Percentiles rank a stretch among this genome's conserved stretches.
Evolutionary conservation across 2,113 vertebrate genomes (phyloP).

Genomic region (Melozone crissalis): DNA sequence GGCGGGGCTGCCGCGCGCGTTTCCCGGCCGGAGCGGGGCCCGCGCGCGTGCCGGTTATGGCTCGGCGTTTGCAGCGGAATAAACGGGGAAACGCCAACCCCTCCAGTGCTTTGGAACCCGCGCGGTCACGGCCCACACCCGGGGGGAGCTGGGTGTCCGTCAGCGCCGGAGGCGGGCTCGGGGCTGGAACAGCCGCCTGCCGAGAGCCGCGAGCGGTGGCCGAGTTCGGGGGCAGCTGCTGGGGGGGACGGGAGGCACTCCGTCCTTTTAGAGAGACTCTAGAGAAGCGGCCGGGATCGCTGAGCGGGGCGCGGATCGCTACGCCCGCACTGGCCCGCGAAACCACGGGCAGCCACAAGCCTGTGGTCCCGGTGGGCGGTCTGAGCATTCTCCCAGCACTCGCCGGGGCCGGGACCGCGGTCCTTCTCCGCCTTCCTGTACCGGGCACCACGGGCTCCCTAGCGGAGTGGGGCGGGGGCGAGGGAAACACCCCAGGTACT

Average conservation of each 20-base stretch:
- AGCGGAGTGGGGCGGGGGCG: no score
- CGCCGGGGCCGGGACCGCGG: no score
- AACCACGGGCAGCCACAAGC: neutral
- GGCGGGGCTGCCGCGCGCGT: neutral
- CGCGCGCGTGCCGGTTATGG: accelerated
- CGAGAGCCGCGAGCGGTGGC: neutral
- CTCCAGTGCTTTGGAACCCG: neutral
- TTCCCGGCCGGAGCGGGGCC: neutral
- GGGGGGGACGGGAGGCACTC: no score
- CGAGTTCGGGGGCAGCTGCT: neutral
- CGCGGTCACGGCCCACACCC: no score
- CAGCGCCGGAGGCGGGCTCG: neutral
- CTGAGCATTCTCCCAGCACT: neutral
- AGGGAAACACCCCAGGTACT: neutral
- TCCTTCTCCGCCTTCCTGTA: neutral
- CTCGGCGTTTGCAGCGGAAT: neutral
- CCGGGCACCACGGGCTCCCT: neutral
- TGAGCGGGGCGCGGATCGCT: neutral
- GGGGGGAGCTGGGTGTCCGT: no score
- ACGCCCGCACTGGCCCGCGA: neutral
- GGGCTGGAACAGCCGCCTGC: neutral
- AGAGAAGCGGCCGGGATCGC: neutral
- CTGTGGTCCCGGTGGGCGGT: neutral
- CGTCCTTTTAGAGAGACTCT: no score
- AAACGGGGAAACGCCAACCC: neutral